Percentiles rank a stretch among this genome's conserved stretches.
These are phyloP conservation scores for Chiroxiphia lanceolata DNA, from an alignment of 2,797 vertebrate genomes.

Conservation along the genomic window DNA sequence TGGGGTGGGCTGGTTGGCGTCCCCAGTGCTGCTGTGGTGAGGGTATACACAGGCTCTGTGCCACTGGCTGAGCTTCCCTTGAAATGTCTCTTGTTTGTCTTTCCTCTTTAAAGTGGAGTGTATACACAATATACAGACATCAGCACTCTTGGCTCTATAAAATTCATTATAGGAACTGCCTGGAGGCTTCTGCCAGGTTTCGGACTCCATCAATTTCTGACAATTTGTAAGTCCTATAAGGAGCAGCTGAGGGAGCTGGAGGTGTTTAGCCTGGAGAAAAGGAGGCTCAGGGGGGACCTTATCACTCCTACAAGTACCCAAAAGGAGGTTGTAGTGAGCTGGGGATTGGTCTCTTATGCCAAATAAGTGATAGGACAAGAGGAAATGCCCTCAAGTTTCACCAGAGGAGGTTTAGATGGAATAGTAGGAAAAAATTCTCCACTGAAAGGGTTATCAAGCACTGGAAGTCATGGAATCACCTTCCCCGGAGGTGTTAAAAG, in stretches of 20 bases:
- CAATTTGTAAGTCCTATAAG: not conserved
- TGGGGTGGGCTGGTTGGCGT: not conserved
- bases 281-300: not conserved
- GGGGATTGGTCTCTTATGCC: not conserved
- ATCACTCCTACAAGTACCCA: not conserved
- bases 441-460: not conserved
- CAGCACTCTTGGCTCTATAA: not conserved
- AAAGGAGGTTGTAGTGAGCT: not conserved
- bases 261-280: not conserved
- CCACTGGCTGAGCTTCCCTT: not conserved
- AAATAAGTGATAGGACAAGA: not conserved
- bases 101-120: not conserved
- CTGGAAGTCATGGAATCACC: not conserved
- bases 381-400: not conserved
- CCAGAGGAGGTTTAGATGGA: not conserved
- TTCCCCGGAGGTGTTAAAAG: not conserved
- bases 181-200: not conserved
- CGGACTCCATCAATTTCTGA: not conserved
- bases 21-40: accelerated
- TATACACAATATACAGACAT: not conserved
- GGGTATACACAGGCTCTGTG: not conserved
- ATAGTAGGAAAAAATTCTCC: not conserved
- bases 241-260: not conserved
- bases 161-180: not conserved
- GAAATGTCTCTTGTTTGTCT: not conserved